Percentiles rank a stretch among this genome's conserved stretches.
Evolutionary conservation across 2,113 vertebrate species (phyloP).

Genomic region (Oryzias curvinotus): DNA sequence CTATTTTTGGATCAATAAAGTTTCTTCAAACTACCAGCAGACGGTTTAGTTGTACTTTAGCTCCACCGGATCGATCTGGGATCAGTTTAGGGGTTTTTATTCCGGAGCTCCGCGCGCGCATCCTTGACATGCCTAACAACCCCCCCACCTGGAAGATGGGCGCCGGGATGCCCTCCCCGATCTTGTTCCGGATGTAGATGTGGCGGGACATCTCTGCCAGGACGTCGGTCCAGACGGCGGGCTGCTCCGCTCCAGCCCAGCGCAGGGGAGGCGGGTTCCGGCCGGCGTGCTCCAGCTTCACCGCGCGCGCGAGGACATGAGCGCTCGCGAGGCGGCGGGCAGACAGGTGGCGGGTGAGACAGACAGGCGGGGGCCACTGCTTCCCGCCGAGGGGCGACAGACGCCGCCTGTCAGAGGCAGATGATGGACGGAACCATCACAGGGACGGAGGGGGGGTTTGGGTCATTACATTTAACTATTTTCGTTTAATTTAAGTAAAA

Average conservation of each 20-base stretch:
- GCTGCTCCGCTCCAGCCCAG: slow-evolving; percentile 76
- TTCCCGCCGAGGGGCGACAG: slow-evolving; percentile 1
- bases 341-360: slow-evolving; percentile 13
- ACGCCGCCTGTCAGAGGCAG: slow-evolving; percentile 39
- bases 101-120: no score
- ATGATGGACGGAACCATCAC: slow-evolving; percentile 45
- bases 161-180: slow-evolving; percentile 82
- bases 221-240: slow-evolving; percentile 80
- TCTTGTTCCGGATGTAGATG: slow-evolving; percentile 83
- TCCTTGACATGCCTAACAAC: no score
- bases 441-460: neutral
- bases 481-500: no score
- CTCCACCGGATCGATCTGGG: no score
- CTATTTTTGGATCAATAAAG: no score
- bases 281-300: slow-evolving; percentile 77
- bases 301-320: slow-evolving; percentile 34
- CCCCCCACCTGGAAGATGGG: slow-evolving; percentile 83
- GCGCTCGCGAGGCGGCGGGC: slow-evolving; percentile 15
- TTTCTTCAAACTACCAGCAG: no score
- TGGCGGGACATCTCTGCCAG: slow-evolving; percentile 85
- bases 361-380: neutral
- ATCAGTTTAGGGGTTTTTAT: no score
- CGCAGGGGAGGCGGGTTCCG: slow-evolving; percentile 70
- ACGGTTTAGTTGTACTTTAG: no score
- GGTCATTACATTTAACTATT: no score